phyloP scores from a whole-genome alignment of 37 sponge, comb jelly and placozoan genomes.

The Beroe forskalii region DNA sequence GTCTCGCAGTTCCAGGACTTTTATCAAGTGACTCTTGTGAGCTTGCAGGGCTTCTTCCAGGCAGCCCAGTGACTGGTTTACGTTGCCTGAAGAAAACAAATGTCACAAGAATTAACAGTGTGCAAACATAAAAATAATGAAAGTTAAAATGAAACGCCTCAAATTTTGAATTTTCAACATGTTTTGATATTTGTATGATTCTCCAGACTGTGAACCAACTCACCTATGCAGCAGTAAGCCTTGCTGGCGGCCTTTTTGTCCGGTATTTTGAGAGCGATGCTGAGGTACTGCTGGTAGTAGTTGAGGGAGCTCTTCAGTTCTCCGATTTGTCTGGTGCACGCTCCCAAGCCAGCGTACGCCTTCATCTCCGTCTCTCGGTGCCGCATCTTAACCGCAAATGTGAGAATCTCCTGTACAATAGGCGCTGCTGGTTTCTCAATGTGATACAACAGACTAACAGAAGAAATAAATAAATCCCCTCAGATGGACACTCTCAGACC shows the following conservation, averaged over 20 bases:
- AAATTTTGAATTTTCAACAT: no score
- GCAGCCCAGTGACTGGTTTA: constrained; percentile 78
- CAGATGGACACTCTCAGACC: no score
- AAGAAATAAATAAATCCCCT: no score
- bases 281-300: constrained; percentile 30
- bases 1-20: constrained; percentile 71
- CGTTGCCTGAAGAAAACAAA: constrained; percentile 71
- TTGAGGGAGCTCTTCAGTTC: background rate
- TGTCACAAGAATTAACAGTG: no score
- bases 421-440: no score
- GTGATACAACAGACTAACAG: no score
- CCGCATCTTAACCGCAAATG: constrained; percentile 26
- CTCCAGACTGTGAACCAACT: no score
- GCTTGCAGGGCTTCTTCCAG: constrained; percentile 84
- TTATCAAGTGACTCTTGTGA: constrained; percentile 75
- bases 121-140: no score
- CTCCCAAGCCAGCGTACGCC: constrained; percentile 25
- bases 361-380: background rate
- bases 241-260: constrained; percentile 19
- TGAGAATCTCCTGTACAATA: constrained; percentile 10
- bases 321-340: background rate
- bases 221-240: constrained; percentile 44
- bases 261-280: constrained; percentile 46
- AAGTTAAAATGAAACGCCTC: no score
- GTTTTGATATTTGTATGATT: no score